A percentile compares a stretch with the other conserved stretches of the same genome.
Evolutionary conservation across 1,140 invertebrate genomes (phyloP).

Genomic region (Ooceraea biroi): DNA sequence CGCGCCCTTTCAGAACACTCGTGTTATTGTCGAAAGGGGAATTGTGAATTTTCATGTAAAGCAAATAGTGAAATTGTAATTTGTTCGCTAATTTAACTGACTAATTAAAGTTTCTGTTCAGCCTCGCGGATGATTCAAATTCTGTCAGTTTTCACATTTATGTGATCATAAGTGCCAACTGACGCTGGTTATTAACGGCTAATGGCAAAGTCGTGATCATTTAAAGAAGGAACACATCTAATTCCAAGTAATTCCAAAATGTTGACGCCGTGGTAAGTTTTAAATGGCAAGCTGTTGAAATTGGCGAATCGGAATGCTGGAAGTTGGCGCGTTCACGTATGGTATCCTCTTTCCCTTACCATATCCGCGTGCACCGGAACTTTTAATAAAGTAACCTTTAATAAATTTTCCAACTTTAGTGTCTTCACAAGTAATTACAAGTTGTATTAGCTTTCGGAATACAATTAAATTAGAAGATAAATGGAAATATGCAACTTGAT

Average conservation of each 20-base stretch:
- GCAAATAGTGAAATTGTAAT: conserved; percentile 14
- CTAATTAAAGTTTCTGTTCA: conserved; percentile 6
- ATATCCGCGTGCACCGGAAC: not conserved
- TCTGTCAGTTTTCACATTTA: not conserved
- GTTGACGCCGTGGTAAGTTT: conserved; percentile 27
- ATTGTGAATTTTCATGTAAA: not conserved
- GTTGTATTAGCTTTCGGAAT: not conserved
- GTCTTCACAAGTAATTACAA: not conserved
- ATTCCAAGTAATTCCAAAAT: conserved; percentile 41
- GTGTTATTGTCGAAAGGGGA: not conserved
- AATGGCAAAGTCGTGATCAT: not conserved
- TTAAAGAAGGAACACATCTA: conserved; percentile 14
- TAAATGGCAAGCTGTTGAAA: conserved; percentile 35
- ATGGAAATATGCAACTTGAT: not conserved
- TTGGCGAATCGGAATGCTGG: conserved; percentile 27
- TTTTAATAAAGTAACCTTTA: conserved; percentile 5
- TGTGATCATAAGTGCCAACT: not conserved
- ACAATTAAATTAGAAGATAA: conserved; percentile 5
- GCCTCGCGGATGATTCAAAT: not conserved
- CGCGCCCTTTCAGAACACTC: not conserved
- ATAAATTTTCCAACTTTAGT: conserved; percentile 14
- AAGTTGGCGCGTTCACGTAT: conserved; percentile 17
- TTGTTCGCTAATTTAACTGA: not conserved
- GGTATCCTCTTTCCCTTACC: not conserved
- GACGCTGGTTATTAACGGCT: not conserved